A percentile compares a stretch with the other conserved stretches of the same genome.
Evolutionary conservation across 1,140 invertebrate species (phyloP).

Genomic region (Arctopsyche grandis): DNA sequence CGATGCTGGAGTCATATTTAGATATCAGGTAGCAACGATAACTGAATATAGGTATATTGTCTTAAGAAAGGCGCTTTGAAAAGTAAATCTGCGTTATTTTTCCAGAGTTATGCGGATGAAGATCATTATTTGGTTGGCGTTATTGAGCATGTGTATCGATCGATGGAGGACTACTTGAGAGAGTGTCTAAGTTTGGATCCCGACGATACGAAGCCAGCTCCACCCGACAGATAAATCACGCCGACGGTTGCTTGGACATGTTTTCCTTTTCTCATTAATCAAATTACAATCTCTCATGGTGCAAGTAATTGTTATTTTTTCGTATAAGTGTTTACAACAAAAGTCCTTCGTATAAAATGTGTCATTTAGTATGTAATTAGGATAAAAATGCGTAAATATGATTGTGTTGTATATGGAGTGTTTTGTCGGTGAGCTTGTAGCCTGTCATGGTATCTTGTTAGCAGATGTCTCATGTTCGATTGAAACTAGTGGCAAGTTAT

Average conservation of each 20-base stretch:
- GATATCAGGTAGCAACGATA: slow-evolving; percentile 84
- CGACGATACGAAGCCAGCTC: slow-evolving; percentile 69
- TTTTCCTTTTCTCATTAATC: slow-evolving; percentile 24
- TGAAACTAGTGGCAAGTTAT: too few species aligned
- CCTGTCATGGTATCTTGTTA: too few species aligned
- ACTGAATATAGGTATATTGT: neutral
- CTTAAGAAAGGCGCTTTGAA: neutral
- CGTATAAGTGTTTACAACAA: slow-evolving; percentile 18
- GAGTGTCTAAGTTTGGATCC: slow-evolving; percentile 86
- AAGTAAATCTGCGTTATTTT: slow-evolving; percentile 44
- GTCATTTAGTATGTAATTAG: neutral
- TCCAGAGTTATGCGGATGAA: slow-evolving; percentile 85
- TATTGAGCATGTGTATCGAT: slow-evolving; percentile 83
- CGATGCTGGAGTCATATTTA: slow-evolving; percentile 86
- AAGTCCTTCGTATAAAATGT: neutral
- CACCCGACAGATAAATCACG: slow-evolving; percentile 64
- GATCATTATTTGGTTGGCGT: slow-evolving; percentile 81
- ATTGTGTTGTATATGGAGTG: neutral
- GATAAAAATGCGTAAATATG: neutral
- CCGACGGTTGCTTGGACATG: neutral
- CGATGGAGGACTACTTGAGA: slow-evolving; percentile 86
- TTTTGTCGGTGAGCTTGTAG: too few species aligned
- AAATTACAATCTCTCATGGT: slow-evolving; percentile 35
- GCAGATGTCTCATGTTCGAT: too few species aligned
- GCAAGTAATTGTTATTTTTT: slow-evolving; percentile 32